Evolutionary conservation across 2,888 invertebrate species (phyloP).

Genomic region (Platerodrilus igneus): DNA sequence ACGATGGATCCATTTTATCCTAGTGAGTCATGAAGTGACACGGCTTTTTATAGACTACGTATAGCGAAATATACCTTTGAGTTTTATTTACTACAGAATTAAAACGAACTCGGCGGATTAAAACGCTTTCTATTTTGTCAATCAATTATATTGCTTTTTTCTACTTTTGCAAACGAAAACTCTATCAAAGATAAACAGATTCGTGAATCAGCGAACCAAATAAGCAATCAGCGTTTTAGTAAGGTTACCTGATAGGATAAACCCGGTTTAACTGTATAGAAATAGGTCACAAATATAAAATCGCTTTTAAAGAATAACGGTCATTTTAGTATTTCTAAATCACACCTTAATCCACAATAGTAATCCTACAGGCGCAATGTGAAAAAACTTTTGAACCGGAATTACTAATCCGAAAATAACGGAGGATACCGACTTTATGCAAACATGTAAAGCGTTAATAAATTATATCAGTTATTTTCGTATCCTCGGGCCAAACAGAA

Average conservation of each 20-base stretch:
- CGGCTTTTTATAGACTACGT: too few species aligned
- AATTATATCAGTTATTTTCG: slow-evolving; percentile 43
- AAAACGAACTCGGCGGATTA: too few species aligned
- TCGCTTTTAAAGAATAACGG: slow-evolving; percentile 14
- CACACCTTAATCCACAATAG: slow-evolving; percentile 19
- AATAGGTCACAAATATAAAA: slow-evolving; percentile 15
- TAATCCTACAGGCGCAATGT: slow-evolving; percentile 24
- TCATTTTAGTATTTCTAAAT: slow-evolving; percentile 13
- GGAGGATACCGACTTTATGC: slow-evolving; percentile 36
- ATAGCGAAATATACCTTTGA: too few species aligned
- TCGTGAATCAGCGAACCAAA: slow-evolving; percentile 8
- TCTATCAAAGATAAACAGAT: slow-evolving; percentile 11
- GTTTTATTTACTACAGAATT: too few species aligned
- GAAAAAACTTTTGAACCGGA: slow-evolving; percentile 14
- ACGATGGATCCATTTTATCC: too few species aligned
- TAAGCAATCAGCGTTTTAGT: slow-evolving; percentile 8
- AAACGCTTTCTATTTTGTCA: too few species aligned
- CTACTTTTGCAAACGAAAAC: too few species aligned
- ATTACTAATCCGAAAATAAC: slow-evolving; percentile 28
- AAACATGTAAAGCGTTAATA: slow-evolving; percentile 40
- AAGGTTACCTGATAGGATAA: slow-evolving; percentile 9
- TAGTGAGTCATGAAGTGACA: too few species aligned
- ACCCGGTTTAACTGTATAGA: slow-evolving; percentile 9
- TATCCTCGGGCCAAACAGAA: slow-evolving; percentile 35
- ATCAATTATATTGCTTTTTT: too few species aligned